These are phyloP conservation scores for Sussaba pulchella DNA, from an alignment of 2,888 invertebrate species.

Conservation along the genomic window DNA sequence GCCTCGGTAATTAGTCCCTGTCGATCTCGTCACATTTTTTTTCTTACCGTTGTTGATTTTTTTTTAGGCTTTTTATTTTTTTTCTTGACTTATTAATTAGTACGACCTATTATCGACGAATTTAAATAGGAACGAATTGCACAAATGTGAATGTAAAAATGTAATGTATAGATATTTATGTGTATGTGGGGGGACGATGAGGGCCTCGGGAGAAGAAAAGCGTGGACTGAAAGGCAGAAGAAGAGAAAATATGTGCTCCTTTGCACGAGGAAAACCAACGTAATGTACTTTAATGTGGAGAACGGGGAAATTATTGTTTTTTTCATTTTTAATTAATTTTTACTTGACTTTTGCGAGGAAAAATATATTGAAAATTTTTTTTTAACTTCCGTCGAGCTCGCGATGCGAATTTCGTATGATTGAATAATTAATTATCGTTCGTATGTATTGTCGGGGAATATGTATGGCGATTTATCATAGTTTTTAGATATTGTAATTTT, in stretches of 20 bases:
- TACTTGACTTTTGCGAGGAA: neutral
- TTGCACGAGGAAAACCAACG: constrained; percentile 8
- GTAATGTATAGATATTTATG: neutral
- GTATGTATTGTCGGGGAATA: no score
- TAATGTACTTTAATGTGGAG: neutral
- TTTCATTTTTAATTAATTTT: constrained; percentile 37
- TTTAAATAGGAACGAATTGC: constrained; percentile 52
- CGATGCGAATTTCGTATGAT: neutral
- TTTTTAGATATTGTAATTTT: no score
- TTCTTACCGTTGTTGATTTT: neutral
- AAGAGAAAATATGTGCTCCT: constrained; percentile 40
- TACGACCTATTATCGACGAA: constrained; percentile 61
- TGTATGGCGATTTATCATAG: no score
- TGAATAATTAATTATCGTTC: neutral
- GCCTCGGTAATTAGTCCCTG: constrained; percentile 54
- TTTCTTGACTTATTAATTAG: constrained; percentile 62
- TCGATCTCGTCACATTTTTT: constrained; percentile 3
- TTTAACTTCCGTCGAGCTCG: neutral
- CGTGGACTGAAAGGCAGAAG: constrained; percentile 30
- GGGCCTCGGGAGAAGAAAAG: constrained; percentile 23
- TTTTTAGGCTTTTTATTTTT: constrained; percentile 6
- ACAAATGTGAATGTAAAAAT: constrained; percentile 16
- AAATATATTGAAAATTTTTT: neutral
- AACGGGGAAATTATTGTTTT: neutral
- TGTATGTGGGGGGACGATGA: constrained; percentile 2